Conservation (phyloP, 2,797 vertebrate species). For the Megaceryle alcyon region DNA sequence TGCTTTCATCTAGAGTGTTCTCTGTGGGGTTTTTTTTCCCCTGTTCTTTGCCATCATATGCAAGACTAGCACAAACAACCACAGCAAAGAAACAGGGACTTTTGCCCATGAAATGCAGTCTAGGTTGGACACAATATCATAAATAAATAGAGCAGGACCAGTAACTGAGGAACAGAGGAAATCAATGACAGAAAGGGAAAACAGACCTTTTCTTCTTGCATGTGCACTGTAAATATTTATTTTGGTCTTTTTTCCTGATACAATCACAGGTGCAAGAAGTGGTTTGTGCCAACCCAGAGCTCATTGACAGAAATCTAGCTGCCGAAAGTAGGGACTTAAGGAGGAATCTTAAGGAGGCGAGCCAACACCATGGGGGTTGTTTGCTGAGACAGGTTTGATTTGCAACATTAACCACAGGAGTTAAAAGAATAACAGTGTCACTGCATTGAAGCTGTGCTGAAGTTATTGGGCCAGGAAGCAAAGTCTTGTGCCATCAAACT, state of each 20-base stretch:
- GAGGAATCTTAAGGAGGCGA: slow-evolving; percentile 6
- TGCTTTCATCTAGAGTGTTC: background rate
- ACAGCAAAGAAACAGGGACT: background rate
- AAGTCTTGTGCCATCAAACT: background rate
- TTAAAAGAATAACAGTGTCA: background rate
- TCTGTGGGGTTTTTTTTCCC: rapidly evolving
- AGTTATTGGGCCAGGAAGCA: background rate
- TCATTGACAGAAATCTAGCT: slow-evolving; percentile 45
- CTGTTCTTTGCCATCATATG: background rate
- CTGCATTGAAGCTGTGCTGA: background rate
- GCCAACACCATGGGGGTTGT: background rate
- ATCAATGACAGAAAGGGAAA: slow-evolving; percentile 63
- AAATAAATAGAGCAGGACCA: slow-evolving; percentile 43
- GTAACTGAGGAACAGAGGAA: slow-evolving; percentile 47
- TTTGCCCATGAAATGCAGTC: background rate
- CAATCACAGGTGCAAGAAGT: slow-evolving; percentile 61
- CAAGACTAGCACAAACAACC: slow-evolving; percentile 1
- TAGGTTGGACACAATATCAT: slow-evolving; percentile 33
- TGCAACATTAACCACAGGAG: background rate
- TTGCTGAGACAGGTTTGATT: background rate
- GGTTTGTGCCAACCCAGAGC: slow-evolving; percentile 11
- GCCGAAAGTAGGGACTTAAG: slow-evolving; percentile 32
- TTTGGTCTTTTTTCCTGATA: slow-evolving; percentile 46
- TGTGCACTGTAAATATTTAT: slow-evolving; percentile 71
- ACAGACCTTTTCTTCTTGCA: slow-evolving; percentile 54